Evolutionary conservation across 1,140 invertebrate genomes (phyloP).

Genomic region (Papilio polytes): DNA sequence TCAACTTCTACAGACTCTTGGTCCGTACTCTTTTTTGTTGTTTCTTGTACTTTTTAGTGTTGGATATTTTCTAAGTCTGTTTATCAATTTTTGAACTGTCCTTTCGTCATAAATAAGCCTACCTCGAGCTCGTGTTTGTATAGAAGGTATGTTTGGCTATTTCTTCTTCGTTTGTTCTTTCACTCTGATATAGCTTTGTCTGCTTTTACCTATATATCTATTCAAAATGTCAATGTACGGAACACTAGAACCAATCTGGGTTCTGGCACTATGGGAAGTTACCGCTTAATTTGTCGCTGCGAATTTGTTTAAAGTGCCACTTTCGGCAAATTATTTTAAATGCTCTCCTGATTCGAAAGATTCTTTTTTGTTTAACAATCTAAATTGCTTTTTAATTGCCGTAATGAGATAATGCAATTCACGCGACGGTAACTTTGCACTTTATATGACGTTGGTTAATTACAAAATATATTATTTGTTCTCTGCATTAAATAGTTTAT

Average conservation of each 20-base stretch:
- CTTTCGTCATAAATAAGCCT: no score
- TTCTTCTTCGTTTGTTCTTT: not conserved
- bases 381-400: slow-evolving; percentile 40
- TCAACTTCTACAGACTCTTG: no score
- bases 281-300: slow-evolving; percentile 36
- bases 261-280: slow-evolving; percentile 16
- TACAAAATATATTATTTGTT: not conserved
- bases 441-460: slow-evolving; percentile 27
- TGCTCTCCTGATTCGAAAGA: slow-evolving; percentile 32
- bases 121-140: no score
- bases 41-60: no score
- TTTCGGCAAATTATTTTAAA: slow-evolving; percentile 40
- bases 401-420: slow-evolving; percentile 40
- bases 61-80: no score
- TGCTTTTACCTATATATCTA: not conserved
- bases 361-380: slow-evolving; percentile 28
- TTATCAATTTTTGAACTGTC: no score
- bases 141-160: no score
- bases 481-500: slow-evolving; percentile 7
- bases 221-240: not conserved
- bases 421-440: slow-evolving; percentile 21
- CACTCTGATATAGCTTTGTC: not conserved
- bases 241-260: not conserved
- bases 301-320: slow-evolving; percentile 41
- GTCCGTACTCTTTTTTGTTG: no score